These are phyloP conservation scores for Cerastis rubricosa DNA, from an alignment of 2,888 invertebrate species.

Conservation along the genomic window DNA sequence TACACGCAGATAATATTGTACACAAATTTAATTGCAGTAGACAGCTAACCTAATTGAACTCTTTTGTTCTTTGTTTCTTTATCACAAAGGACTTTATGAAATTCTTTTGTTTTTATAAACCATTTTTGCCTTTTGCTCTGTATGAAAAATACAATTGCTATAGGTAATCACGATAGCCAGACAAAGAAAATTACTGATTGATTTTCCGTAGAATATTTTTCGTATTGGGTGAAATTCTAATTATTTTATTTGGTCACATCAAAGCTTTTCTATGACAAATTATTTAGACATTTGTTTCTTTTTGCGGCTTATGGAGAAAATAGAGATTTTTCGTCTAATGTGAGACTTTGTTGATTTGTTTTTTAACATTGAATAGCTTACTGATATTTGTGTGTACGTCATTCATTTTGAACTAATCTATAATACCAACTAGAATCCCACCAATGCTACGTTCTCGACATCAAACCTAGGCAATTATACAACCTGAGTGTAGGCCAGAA, in stretches of 20 bases:
- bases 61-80: neutral
- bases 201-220: neutral
- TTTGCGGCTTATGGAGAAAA: neutral
- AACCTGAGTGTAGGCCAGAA: no score
- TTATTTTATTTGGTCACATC: neutral
- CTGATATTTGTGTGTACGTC: no score
- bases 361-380: no score
- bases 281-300: neutral
- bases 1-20: no score
- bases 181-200: constrained; percentile 10
- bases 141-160: constrained; percentile 1
- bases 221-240: neutral
- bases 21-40: neutral
- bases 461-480: no score
- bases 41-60: neutral
- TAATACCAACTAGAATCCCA: no score
- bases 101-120: neutral
- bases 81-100: neutral
- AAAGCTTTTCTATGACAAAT: neutral
- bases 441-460: no score
- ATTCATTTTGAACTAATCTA: no score
- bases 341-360: no score
- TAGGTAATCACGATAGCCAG: neutral
- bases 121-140: neutral
- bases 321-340: neutral